A percentile compares a stretch with the other conserved stretches of the same genome.
Evolutionary conservation across 2,888 invertebrate species (phyloP).

Genomic region (Macrophya annulata): DNA sequence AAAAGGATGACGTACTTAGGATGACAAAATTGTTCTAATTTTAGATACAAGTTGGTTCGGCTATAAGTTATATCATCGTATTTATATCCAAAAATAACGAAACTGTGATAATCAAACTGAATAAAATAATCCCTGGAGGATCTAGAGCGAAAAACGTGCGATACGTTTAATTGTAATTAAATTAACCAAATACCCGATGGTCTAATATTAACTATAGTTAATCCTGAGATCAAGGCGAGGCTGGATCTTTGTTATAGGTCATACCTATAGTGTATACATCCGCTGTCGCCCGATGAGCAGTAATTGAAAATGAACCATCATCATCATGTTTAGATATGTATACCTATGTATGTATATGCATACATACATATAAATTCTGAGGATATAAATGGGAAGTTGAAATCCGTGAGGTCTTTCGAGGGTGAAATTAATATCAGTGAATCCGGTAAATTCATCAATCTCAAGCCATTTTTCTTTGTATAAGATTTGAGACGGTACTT

Average conservation of each 20-base stretch:
- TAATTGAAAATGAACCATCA: neutral
- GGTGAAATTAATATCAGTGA: slow-evolving; percentile 4
- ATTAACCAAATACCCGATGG: slow-evolving; percentile 6
- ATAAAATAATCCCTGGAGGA: neutral
- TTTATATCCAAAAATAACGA: slow-evolving; percentile 9
- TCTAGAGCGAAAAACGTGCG: neutral
- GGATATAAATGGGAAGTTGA: neutral
- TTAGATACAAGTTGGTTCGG: neutral
- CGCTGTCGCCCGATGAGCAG: neutral
- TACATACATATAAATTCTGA: neutral
- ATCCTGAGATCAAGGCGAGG: slow-evolving; percentile 4
- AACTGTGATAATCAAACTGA: neutral
- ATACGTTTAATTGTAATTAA: neutral
- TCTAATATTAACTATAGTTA: neutral
- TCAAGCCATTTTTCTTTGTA: neutral
- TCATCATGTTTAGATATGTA: neutral
- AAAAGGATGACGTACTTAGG: neutral
- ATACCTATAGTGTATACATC: neutral
- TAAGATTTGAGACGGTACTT: slow-evolving; percentile 1
- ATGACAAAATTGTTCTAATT: neutral
- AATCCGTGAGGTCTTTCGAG: neutral
- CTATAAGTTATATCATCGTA: neutral
- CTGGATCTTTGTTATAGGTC: neutral
- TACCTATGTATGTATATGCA: no score
- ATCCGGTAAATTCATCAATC: neutral